Evolutionary conservation across 2,888 invertebrate genomes (phyloP), one percentile per base, ranked within the genome.

Genomic region (Sicus ferrugineus): DNA sequence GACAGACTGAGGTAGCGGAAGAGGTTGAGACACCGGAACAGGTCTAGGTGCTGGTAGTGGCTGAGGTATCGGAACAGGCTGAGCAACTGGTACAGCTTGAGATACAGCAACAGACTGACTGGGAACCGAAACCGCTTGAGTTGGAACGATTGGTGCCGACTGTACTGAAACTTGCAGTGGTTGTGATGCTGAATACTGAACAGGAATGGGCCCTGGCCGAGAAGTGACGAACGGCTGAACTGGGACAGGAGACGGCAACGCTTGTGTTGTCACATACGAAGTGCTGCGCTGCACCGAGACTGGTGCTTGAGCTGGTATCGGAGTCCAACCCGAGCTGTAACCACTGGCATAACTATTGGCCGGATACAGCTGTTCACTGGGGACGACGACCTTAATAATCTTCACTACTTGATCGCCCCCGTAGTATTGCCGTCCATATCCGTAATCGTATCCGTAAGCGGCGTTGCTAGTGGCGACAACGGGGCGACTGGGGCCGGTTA

Each of bases 371-470:
- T 73, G 70, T 59, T 72, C 70, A 59, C 31, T 70, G n/a, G 70
- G 72, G 4, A 74, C 64, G 58, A 75, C 72, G 1, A 76, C 75
- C 66, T 75, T 75, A 30, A 76, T 75, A 34, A 76, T 63, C 63
- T 67, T 73, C n/a, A 75, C 65, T 16, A 68, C 28, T 54, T 70
- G 67, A 16, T 65, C 58, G 26, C 71, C 66, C 6, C 66, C 50
- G 50, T 73, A 73, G 4, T 65, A 48, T 11, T 72, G 71, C 68
- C 72, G 70, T 28, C 74, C 72, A 52, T 68, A 69, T 16, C 59
- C 48, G 23, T 59, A 59, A 2, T 38, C 65, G 26, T 70, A 67
- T n/a, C 70, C 70, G 14, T 62, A 19, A 5, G 50, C 58, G 2
- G 58, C 59, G 19, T 38, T 58, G 63, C 56, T 42, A 9, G 38